Evolutionary conservation across 1,140 invertebrate species (phyloP), one percentile per base, ranked within the genome.

Genomic region (Caerostris extrusa): DNA sequence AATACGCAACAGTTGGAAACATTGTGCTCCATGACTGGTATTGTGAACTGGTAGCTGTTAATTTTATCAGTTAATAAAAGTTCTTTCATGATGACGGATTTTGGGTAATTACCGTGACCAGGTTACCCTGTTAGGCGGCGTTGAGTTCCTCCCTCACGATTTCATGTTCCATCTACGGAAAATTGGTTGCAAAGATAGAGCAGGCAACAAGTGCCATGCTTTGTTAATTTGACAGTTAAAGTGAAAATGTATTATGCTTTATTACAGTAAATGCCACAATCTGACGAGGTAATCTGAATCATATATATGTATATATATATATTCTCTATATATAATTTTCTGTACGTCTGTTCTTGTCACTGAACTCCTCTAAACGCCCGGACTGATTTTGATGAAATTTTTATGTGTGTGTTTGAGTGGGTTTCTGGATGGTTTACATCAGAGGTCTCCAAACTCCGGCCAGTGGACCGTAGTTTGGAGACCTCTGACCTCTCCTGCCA

Each of bases 61-160:
- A 34, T 81, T 81, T 34, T 50, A 55, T 81, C 71, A 81, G 71
- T 34, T 81, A 53, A 34, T 83, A 60, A 85, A 60, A 85, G 82
- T 56, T n/a, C 56, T 4, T 12, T 77, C 71, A 50, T 53, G 19
- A 85, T 85, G 83, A 60, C 7, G n/a, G 83, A 85, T 85, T 19
- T 58, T n/a, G n/a, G 83, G n/a, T 85, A 14, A 19, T 85, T 85
- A n/a, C 12, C 83, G 57, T 85, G 55, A 85, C 53, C 6, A 14
- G 17, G 61, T 64, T 64, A 64, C 19, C 12, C 53, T 8, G 50
- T 77, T 8, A 3, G n/a, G 34, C 50, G 71, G 69, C 71, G 50
- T 53, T 77, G 71, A 77, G 71, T 77, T 77, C 34, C 34, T 53
- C 71, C 50, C 34, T 77, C 50, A 12, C 34, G 71, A 77, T 77